A percentile compares a stretch with the other conserved stretches of the same genome.
Conservation (phyloP, 64 coral and sea anemone species). For the Astreopora myriophthalma region DNA sequence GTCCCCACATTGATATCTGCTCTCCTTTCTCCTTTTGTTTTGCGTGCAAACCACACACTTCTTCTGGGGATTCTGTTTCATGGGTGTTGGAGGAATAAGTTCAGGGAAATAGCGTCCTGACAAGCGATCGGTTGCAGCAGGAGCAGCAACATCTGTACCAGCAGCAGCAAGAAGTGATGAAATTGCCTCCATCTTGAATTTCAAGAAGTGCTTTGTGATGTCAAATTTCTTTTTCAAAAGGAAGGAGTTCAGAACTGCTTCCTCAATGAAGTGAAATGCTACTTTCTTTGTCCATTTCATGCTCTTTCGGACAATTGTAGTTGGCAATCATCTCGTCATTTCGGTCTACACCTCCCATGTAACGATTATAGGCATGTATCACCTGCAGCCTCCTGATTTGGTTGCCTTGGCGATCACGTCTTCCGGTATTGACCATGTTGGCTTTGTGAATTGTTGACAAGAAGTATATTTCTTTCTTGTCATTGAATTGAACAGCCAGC, state of each 20-base stretch:
- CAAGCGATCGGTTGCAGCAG: slow-evolving; percentile 10
- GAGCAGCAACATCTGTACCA: slow-evolving; percentile 42
- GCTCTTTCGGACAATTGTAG: too few species aligned
- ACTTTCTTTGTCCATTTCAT: too few species aligned
- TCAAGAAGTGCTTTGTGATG: not conserved
- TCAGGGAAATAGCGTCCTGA: slow-evolving; percentile 35
- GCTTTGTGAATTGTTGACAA: slow-evolving; percentile 36
- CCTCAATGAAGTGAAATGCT: too few species aligned
- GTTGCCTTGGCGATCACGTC: slow-evolving; percentile 11
- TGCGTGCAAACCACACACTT: slow-evolving; percentile 49
- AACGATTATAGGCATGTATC: too few species aligned
- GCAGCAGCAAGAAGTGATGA: slow-evolving; percentile 11
- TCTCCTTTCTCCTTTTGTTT: slow-evolving; percentile 30
- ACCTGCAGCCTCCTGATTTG: too few species aligned
- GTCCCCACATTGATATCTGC: too few species aligned
- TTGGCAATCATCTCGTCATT: too few species aligned
- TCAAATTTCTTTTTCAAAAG: slow-evolving; percentile 30
- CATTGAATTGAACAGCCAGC: slow-evolving; percentile 17
- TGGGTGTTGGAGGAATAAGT: not conserved
- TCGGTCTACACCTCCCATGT: too few species aligned
- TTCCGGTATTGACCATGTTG: slow-evolving; percentile 15
- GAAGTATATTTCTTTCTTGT: slow-evolving; percentile 33
- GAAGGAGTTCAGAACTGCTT: slow-evolving; percentile 34
- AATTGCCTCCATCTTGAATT: slow-evolving; percentile 47
- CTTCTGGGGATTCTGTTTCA: slow-evolving; percentile 41